A percentile compares a stretch with the other conserved stretches of the same genome.
phyloP scores from a whole-genome alignment of 2,888 invertebrate genomes.

The Agrilus biguttatus region DNA sequence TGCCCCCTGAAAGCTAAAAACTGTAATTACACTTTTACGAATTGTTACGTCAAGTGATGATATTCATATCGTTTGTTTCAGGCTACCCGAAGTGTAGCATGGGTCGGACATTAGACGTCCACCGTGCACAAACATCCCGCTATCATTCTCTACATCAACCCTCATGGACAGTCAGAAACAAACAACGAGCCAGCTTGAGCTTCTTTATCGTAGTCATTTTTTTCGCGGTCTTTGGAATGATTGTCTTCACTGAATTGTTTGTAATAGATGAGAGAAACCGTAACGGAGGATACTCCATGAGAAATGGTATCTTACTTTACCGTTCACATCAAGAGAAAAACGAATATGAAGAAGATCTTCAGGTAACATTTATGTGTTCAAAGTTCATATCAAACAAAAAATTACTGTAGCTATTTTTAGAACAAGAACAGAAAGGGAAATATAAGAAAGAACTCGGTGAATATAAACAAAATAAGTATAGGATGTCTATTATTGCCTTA shows the following conservation, averaged over 20 bases:
- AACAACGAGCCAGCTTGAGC: constrained; percentile 75
- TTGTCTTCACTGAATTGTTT: constrained; percentile 74
- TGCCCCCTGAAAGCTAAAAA: no score
- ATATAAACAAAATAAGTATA: no score
- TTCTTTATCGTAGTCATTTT: constrained; percentile 85
- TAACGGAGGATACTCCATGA: constrained; percentile 35
- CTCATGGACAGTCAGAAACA: constrained; percentile 32
- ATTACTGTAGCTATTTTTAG: background rate
- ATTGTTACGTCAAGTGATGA: no score
- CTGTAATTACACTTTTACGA: no score
- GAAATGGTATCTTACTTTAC: constrained; percentile 38
- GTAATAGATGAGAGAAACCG: constrained; percentile 48
- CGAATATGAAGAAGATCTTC: constrained; percentile 55
- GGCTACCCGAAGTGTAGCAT: constrained; percentile 8
- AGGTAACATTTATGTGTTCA: constrained; percentile 17
- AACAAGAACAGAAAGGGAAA: background rate
- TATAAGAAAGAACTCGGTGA: no score
- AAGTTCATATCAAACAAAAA: background rate
- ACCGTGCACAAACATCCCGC: no score
- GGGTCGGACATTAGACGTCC: background rate
- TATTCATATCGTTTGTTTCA: constrained; percentile 1
- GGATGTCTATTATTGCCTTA: no score
- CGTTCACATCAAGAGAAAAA: constrained; percentile 39
- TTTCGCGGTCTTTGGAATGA: constrained; percentile 76
- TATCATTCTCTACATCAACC: background rate